These are phyloP conservation scores for Sarcoramphus papa DNA, from an alignment of 2,797 vertebrate genomes.

Conservation along the genomic window DNA sequence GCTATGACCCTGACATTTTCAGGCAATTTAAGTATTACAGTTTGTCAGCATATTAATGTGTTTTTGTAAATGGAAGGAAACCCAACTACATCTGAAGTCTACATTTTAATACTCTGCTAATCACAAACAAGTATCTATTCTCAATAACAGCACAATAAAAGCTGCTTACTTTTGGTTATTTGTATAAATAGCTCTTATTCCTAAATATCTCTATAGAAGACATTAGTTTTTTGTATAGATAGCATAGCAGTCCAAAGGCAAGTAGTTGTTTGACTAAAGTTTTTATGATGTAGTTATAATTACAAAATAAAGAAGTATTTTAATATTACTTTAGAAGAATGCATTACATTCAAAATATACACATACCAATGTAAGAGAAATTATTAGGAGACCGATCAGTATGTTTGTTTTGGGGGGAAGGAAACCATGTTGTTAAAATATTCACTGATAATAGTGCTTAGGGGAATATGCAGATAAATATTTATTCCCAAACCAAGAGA, in stretches of 20 bases:
- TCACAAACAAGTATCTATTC: background rate
- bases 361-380: background rate
- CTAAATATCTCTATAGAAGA: background rate
- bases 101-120: background rate
- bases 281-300: background rate
- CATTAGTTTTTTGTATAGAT: background rate
- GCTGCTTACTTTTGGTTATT: background rate
- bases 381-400: background rate
- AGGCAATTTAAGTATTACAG: background rate
- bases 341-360: background rate
- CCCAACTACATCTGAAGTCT: background rate
- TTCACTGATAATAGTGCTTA: background rate
- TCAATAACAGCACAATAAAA: background rate
- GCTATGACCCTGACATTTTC: conserved; percentile 47
- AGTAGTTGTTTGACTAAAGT: background rate
- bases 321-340: background rate
- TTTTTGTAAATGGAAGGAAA: background rate
- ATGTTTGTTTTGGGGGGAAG: background rate
- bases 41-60: background rate
- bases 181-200: background rate
- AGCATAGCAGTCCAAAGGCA: background rate
- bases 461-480: background rate
- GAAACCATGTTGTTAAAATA: background rate
- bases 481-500: conserved; percentile 6
- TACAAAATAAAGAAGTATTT: background rate